These are phyloP conservation scores for Bembecia ichneumoniformis DNA, from an alignment of 2,888 invertebrate species.

Conservation along the genomic window DNA sequence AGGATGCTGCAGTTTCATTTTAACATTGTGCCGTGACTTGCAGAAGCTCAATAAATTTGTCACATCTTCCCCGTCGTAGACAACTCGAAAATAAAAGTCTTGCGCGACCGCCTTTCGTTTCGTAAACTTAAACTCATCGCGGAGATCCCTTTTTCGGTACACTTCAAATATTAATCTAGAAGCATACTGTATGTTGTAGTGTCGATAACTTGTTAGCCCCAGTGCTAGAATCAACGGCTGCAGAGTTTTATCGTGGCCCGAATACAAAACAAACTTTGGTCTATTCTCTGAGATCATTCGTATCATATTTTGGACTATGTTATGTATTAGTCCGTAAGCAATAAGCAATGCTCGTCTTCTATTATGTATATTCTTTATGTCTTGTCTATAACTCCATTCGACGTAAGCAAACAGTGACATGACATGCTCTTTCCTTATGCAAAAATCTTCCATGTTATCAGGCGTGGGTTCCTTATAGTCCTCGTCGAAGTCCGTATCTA, in stretches of 20 bases:
- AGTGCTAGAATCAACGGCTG: constrained; percentile 86
- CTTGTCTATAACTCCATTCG: constrained; percentile 82
- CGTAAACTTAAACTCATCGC: constrained; percentile 67
- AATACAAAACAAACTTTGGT: constrained; percentile 84
- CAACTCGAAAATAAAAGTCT: constrained; percentile 85
- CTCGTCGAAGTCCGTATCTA: constrained; percentile 59
- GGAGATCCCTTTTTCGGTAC: constrained; percentile 75
- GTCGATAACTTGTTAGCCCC: constrained; percentile 76
- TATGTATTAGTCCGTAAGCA: constrained; percentile 87
- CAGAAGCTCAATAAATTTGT: constrained; percentile 88
- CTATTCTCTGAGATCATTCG: constrained; percentile 83
- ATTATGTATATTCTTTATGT: constrained; percentile 74
- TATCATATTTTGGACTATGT: constrained; percentile 85
- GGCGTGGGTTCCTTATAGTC: constrained; percentile 57
- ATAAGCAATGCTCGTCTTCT: constrained; percentile 78
- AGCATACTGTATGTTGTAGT: constrained; percentile 86
- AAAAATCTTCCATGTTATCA: constrained; percentile 55
- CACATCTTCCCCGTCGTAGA: constrained; percentile 90
- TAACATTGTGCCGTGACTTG: constrained; percentile 69
- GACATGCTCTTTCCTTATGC: constrained; percentile 80
- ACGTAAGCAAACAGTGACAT: constrained; percentile 85
- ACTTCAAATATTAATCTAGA: constrained; percentile 91
- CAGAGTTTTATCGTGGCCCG: constrained; percentile 93
- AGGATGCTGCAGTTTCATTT: constrained; percentile 54
- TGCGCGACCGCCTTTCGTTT: constrained; percentile 72